Base-by-base conservation (phyloP, 2,113 vertebrate species). In the Clinocottus analis region DNA sequence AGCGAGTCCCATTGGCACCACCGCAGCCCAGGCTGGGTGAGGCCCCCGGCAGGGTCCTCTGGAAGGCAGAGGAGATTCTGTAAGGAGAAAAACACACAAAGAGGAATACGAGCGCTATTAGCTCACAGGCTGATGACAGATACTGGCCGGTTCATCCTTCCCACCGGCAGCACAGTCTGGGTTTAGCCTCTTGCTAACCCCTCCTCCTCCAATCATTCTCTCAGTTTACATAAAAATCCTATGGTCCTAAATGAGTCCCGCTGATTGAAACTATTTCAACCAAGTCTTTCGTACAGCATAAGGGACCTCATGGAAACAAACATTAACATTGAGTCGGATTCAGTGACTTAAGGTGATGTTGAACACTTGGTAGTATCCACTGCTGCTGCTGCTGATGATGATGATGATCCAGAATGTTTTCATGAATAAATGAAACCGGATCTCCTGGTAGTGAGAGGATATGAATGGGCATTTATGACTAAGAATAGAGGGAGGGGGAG, bases 391-490 rank as follows among this genome's bases (percentile, higher is more conserved):
- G 74, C 84, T 74, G 45, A 47, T 67, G 74, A 61, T 60, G 82
- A 67, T 47, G 45, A 47, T 67, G 74, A 85, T 74, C 72, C 79
- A 75, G 77, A 87, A 61, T 67, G 59, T 72, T 83, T 80, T 87
- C 83, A 91, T 91, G 79, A 91, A 90, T 90, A 86, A 91, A 86
- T 83, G 84, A 93, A 91, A 92, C 69, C 13, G 58, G 84, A 91
- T 89, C 89, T 88, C 85, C 49, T 61, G 76, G 83, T 85, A 81
- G 79, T 62, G 67, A 75, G 61, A 80, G 63, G 87, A 90, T 82
- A 81, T 93, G 92, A 94, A 94, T 90, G 88, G 90, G 78, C 75
- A 90, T 93, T 94, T 94, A 91, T 90, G 82, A 86, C 85, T 89
- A 91, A 92, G 90, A 90, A 89, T 84, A 83, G 81, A 55, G 72